phyloP scores from a whole-genome alignment of 2,888 invertebrate species.

The Lepas anatifera region DNA sequence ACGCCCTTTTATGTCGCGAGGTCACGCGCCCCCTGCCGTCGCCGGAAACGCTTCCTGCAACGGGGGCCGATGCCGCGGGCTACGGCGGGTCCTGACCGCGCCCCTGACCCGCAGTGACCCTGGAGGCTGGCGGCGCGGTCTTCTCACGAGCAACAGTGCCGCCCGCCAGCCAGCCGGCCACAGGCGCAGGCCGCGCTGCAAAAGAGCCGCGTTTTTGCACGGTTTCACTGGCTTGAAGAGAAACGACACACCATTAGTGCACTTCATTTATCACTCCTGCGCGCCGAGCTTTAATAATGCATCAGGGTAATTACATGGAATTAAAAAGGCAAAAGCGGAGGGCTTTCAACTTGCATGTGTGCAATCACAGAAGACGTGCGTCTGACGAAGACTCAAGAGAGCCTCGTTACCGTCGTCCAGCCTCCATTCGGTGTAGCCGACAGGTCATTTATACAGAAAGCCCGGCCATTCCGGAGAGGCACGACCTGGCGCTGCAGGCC shows the following conservation, averaged over 20 bases:
- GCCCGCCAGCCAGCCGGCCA: too few species aligned
- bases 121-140: too few species aligned
- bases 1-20: neutral
- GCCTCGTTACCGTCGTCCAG: neutral
- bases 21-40: neutral
- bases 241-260: constrained; percentile 10
- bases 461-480: neutral
- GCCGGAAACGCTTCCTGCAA: constrained; percentile 5
- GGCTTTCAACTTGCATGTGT: neutral
- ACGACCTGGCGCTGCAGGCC: neutral
- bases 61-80: too few species aligned
- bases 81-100: too few species aligned
- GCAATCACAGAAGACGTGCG: neutral
- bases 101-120: too few species aligned
- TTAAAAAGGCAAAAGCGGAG: neutral
- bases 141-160: constrained; percentile 6
- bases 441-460: neutral
- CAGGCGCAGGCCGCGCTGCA: neutral
- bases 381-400: neutral
- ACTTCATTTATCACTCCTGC: constrained; percentile 8
- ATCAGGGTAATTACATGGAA: constrained; percentile 7
- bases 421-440: too few species aligned
- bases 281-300: constrained; percentile 4
- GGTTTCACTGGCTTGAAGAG: neutral
- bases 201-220: constrained; percentile 4